Evolutionary conservation across 1,140 invertebrate species (phyloP), one percentile per base, ranked within the genome.

Genomic region (Papilio helenus): DNA sequence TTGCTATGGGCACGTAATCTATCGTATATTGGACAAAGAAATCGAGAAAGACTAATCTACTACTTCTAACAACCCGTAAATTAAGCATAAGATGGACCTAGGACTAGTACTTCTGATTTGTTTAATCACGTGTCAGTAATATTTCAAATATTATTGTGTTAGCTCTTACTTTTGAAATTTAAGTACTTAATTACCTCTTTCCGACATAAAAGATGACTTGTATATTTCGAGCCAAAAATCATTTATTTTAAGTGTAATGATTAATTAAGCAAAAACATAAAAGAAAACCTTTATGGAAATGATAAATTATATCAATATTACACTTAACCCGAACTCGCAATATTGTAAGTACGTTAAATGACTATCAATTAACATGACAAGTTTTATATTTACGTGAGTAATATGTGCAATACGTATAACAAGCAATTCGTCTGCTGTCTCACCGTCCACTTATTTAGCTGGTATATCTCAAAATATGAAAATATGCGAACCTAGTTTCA

Each of bases 381-480:
- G 61, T 68, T 68, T 68, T 68, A 68, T 68, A 68, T 68, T 68
- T 68, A 26, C 58, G 20, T 26, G 58, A 61, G 20, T 58, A 58
- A 58, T 58, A 39, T 39, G 51, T 76, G 74, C 74, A 76, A 58
- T 76, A 58, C n/a, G n/a, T n/a, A n/a, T 76, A 76, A 76, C 74
- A 76, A 76, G 74, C 74, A 76, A 76, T 76, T 76, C 51, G 34
- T 76, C 74, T 76, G 29, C 58, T 58, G 74, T 76, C 74, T 76
- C 29, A 34, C 34, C 46, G 49, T 58, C 74, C 74, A 76, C 26
- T 76, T 76, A 76, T 76, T 76, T 76, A 76, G 51, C 23, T 58
- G 39, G 46, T 76, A n/a, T 55, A 58, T 58, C 26, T 51, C 74
- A 39, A 76, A 76, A 76, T n/a, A n/a, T n/a, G n/a, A n/a, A n/a